Base-by-base conservation (phyloP, 1,140 invertebrate species). In the Chlorops oryzae region DNA sequence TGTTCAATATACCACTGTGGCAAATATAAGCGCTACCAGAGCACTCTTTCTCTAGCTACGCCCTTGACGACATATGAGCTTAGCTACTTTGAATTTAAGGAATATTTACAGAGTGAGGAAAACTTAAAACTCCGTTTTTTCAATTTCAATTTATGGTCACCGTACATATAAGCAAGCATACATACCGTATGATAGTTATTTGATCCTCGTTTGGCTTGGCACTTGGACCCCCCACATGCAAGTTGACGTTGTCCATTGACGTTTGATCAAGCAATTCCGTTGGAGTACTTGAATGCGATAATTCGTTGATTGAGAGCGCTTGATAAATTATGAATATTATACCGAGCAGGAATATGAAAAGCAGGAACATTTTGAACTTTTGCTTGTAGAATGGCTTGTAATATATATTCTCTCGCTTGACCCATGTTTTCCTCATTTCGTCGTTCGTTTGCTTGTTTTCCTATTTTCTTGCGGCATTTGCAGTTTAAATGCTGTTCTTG, bases 351-450 rank as follows among this genome's bases (percentile, higher is more conserved):
- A 72, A 62, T 34, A 72, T 65, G 9, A 63, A 48, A 7, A 70
- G 51, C 37, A 72, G 47, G 7, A 65, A 50, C 58, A 72, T 59
- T 54, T 72, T 70, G 0, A 62, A 60, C 51, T 72, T 72, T 38
- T 72, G 60, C 52, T 65, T 70, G 56, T 72, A 72, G 43, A 72
- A 72, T n/a, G 70, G 70, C 25, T 70, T 72, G 56, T 61, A 70
- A 42, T 70, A 72, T 5, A 72, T 66, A 48, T 70, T 67, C 35
- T 72, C 69, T 2, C 62, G 57, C 51, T 68, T 72, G 5, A 72
- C 63, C 69, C 69, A 72, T 48, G 60, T 66, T 57, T 72, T 72
- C 39, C 59, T 66, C 70, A 72, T 72, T 39, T 32, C n/a, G n/a
- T n/a, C n/a, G n/a, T n/a, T n/a, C n/a, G n/a, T n/a, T n/a, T n/a